phyloP scores from a whole-genome alignment of 2,113 vertebrate genomes.

The Bungarus multicinctus region DNA sequence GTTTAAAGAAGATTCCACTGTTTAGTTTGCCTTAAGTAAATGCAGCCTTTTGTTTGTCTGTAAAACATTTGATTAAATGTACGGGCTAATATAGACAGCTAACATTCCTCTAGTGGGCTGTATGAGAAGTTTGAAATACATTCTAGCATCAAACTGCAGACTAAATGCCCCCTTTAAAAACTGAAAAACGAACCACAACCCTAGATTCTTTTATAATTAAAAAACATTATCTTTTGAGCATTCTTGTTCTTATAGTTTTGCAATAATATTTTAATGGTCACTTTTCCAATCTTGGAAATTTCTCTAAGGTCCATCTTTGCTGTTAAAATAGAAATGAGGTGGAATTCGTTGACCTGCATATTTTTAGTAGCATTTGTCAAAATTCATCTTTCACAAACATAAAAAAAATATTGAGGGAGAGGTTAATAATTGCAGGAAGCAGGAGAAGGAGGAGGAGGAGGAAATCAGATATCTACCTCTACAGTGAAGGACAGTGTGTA shows the following conservation, averaged over 20 bases:
- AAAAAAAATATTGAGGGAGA: neutral
- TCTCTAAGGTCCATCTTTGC: neutral
- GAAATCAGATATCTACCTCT: neutral
- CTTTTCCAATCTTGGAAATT: neutral
- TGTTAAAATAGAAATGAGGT: neutral
- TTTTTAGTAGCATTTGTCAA: neutral
- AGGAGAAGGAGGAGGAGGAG: neutral
- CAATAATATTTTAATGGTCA: neutral
- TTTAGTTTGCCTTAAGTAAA: constrained; percentile 84
- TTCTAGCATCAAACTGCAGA: constrained; percentile 20
- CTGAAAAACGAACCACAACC: neutral
- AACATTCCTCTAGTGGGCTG: constrained; percentile 50
- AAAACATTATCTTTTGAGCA: neutral
- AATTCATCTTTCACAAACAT: neutral
- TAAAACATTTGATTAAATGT: constrained; percentile 79
- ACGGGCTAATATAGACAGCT: constrained; percentile 68
- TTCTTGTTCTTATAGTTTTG: neutral
- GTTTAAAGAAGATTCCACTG: constrained; percentile 83
- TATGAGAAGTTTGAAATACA: constrained; percentile 49
- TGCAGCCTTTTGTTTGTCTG: constrained; percentile 78
- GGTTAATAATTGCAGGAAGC: neutral
- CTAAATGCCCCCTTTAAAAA: neutral
- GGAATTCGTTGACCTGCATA: neutral
- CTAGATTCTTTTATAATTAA: neutral
- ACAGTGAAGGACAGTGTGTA: neutral